Conservation (phyloP, 2,113 vertebrate genomes). For the Cryptotis parvus region DNA sequence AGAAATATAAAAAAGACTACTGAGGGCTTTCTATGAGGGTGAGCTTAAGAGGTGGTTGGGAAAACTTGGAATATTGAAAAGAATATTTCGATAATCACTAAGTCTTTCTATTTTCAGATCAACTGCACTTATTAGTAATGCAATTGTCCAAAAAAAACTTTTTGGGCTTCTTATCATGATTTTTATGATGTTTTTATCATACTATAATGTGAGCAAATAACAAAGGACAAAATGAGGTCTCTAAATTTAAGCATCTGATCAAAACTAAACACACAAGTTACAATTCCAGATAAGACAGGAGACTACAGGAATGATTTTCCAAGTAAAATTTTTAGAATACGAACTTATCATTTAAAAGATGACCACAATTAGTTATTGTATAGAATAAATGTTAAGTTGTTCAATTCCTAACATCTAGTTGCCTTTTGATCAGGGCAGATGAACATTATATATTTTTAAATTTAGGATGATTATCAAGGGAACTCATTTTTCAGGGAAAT, state of each 20-base stretch:
- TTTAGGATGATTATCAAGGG: background rate
- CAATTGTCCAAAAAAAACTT: background rate
- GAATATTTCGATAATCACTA: background rate
- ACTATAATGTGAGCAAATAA: background rate
- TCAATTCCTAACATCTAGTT: background rate
- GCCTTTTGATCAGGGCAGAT: background rate
- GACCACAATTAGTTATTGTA: background rate
- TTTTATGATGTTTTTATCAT: too few relatives aligned
- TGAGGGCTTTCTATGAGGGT: too few relatives aligned
- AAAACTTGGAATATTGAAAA: too few relatives aligned
- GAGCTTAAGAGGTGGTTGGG: background rate
- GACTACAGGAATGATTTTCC: background rate
- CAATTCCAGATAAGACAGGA: background rate
- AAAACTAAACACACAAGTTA: background rate
- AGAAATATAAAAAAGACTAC: too few relatives aligned
- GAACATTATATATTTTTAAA: background rate
- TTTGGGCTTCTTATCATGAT: background rate
- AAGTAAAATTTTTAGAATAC: conserved; percentile 28
- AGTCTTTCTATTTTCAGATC: background rate
- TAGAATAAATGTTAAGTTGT: conserved; percentile 14
- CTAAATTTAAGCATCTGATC: background rate
- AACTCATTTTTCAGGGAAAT: background rate
- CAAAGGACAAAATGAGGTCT: background rate
- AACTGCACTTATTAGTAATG: too few relatives aligned
- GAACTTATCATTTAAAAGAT: conserved; percentile 9